A percentile compares a stretch with the other conserved stretches of the same genome.
Evolutionary conservation across 2,888 invertebrate genomes (phyloP).

Genomic region (Mechanitis messenoides): DNA sequence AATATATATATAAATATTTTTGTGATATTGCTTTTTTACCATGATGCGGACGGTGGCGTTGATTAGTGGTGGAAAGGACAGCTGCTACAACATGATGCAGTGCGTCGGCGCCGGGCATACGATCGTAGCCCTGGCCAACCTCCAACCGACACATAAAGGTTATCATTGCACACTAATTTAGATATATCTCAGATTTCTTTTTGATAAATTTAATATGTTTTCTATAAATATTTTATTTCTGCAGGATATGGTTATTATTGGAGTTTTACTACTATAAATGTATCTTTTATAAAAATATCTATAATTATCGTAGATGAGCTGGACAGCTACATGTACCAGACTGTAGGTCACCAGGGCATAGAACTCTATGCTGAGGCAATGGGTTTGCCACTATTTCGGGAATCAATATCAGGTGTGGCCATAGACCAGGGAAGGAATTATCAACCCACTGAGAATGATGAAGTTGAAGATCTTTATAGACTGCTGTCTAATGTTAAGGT

Average conservation of each 20-base stretch:
- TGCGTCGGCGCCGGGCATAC: slow-evolving; percentile 96
- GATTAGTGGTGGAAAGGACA: slow-evolving; percentile 99
- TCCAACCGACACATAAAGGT: slow-evolving; percentile 91
- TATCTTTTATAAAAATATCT: neutral
- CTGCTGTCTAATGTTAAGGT: slow-evolving; percentile 87
- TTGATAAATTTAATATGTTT: slow-evolving; percentile 13
- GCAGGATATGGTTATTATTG: neutral
- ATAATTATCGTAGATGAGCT: slow-evolving; percentile 82
- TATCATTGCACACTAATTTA: slow-evolving; percentile 35
- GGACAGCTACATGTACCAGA: slow-evolving; percentile 99
- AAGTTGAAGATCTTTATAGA: slow-evolving; percentile 97
- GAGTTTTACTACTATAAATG: neutral
- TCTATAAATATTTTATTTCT: neutral
- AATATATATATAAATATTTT: slow-evolving; percentile 43
- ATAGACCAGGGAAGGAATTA: slow-evolving; percentile 86
- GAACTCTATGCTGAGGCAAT: slow-evolving; percentile 94
- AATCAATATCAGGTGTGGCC: slow-evolving; percentile 90
- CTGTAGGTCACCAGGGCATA: slow-evolving; percentile 97
- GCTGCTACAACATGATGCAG: slow-evolving; percentile 99
- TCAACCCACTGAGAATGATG: slow-evolving; percentile 88
- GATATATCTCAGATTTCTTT: slow-evolving; percentile 19
- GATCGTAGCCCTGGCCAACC: slow-evolving; percentile 96
- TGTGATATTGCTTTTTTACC: slow-evolving; percentile 45
- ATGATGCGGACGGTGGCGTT: slow-evolving; percentile 92
- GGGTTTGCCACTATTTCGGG: slow-evolving; percentile 92